Evolutionary conservation across 2,797 vertebrate genomes (phyloP).

Genomic region (Micropoecilia bifurca): DNA sequence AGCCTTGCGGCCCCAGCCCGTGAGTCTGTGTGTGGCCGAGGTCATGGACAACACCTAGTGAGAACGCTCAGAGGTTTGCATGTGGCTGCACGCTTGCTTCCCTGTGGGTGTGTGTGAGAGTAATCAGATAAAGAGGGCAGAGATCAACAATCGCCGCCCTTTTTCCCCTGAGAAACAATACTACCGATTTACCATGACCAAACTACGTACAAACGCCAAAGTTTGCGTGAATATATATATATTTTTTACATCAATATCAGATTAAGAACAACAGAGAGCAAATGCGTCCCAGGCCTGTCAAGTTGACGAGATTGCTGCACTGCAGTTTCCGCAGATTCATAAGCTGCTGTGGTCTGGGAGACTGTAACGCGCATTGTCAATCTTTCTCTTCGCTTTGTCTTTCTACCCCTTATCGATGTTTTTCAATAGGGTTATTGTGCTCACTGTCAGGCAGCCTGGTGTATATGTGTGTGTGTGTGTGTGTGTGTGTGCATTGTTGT

Average conservation of each 20-base stretch:
- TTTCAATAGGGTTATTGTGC: constrained; percentile 74
- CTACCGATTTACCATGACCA: constrained; percentile 52
- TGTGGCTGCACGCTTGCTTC: constrained; percentile 37
- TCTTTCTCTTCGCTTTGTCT: constrained; percentile 53
- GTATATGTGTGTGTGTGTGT: constrained; percentile 29
- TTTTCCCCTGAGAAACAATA: constrained; percentile 68
- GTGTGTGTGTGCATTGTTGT: constrained; percentile 73
- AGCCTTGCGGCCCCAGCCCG: constrained; percentile 43
- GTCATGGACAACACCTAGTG: constrained; percentile 60
- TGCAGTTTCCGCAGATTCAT: constrained; percentile 50
- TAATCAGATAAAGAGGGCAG: constrained; percentile 64
- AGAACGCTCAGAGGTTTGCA: constrained; percentile 39
- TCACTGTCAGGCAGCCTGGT: constrained; percentile 52
- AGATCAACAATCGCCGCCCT: constrained; percentile 54
- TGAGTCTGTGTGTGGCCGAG: constrained; percentile 64
- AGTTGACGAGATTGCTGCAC: constrained; percentile 41
- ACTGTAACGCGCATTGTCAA: constrained; percentile 30
- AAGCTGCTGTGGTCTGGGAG: constrained; percentile 3
- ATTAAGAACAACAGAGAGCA: constrained; percentile 50
- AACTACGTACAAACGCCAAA: constrained; percentile 20
- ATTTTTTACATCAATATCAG: constrained; percentile 43
- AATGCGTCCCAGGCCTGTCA: constrained; percentile 50
- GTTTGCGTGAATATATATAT: not conserved
- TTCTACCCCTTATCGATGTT: constrained; percentile 62
- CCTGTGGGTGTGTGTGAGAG: constrained; percentile 47